A percentile compares a stretch with the other conserved stretches of the same genome.
Conservation (phyloP, 53 echinoderm and acorn worm genomes). For the Echinometra lucunter region DNA sequence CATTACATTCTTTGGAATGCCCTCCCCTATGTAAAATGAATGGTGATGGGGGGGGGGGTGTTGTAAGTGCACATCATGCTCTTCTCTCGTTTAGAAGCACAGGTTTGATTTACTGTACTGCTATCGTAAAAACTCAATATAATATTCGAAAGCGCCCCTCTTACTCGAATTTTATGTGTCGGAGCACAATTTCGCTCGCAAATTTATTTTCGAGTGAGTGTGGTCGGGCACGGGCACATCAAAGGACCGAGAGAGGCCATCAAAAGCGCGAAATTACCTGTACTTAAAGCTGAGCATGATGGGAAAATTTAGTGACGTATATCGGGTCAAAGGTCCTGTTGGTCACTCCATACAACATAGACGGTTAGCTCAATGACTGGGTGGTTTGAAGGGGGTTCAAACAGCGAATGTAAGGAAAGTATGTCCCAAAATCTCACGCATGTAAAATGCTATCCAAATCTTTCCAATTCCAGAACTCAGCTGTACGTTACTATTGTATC, state of each 20-base stretch:
- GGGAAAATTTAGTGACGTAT: conserved; percentile 20
- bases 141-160: conserved; percentile 18
- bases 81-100: background rate
- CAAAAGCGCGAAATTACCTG: background rate
- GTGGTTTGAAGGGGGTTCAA: background rate
- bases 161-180: conserved; percentile 37
- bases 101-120: conserved; percentile 29
- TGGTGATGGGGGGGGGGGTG: background rate
- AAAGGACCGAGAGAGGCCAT: conserved; percentile 6
- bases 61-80: background rate
- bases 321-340: background rate
- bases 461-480: too few species aligned
- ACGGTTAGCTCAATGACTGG: too few species aligned
- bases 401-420: background rate
- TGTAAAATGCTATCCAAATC: too few species aligned
- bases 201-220: conserved; percentile 18
- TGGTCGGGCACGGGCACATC: conserved; percentile 35
- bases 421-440: too few species aligned
- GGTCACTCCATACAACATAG: background rate
- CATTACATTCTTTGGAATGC: too few species aligned
- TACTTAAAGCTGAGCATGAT: conserved; percentile 26
- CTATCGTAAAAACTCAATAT: conserved; percentile 42
- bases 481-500: too few species aligned
- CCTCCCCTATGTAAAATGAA: too few species aligned
- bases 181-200: conserved; percentile 12